Percentiles rank a stretch among this genome's conserved stretches.
Evolutionary conservation across 92 coral and sea anemone genomes (phyloP).

Genomic region (Scolanthus callimorphus): DNA sequence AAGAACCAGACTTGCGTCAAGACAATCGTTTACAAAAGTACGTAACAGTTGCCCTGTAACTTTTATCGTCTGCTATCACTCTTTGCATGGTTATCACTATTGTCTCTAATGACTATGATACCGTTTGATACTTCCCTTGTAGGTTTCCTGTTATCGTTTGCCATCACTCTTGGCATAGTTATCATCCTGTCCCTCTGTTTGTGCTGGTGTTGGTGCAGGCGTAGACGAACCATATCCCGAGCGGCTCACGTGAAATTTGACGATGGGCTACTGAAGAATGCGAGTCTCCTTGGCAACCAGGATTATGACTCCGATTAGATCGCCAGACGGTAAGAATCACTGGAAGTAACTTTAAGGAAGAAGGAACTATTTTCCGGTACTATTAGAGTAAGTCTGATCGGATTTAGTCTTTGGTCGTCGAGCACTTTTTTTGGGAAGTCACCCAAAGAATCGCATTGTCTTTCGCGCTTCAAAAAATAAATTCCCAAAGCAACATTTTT

Average conservation of each 20-base stretch:
- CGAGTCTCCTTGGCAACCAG: conserved; percentile 48
- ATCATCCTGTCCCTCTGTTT: conserved; percentile 35
- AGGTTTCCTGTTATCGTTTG: conserved; percentile 81
- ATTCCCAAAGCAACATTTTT: too few relatives aligned
- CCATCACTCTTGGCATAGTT: conserved; percentile 37
- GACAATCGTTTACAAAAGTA: conserved; percentile 65
- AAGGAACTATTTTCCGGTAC: conserved; percentile 33
- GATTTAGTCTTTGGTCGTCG: too few relatives aligned
- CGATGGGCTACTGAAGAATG: conserved; percentile 53
- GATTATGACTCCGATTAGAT: conserved; percentile 71
- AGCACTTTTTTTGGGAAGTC: too few relatives aligned
- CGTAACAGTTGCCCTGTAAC: conserved; percentile 46
- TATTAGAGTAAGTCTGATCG: conserved; percentile 1
- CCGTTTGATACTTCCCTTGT: neutral
- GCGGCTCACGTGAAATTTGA: conserved; percentile 26
- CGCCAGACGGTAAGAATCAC: too few relatives aligned
- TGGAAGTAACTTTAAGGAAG: too few relatives aligned
- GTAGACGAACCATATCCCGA: conserved; percentile 15
- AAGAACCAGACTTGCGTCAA: conserved; percentile 44
- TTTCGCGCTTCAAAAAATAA: too few relatives aligned
- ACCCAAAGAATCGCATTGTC: too few relatives aligned
- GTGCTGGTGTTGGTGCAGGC: conserved; percentile 61
- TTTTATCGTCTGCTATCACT: conserved; percentile 55
- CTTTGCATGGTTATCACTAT: conserved; percentile 33
- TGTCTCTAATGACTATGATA: too few relatives aligned